Evolutionary conservation across 2,113 vertebrate genomes (phyloP).

Genomic region (Pica pica): DNA sequence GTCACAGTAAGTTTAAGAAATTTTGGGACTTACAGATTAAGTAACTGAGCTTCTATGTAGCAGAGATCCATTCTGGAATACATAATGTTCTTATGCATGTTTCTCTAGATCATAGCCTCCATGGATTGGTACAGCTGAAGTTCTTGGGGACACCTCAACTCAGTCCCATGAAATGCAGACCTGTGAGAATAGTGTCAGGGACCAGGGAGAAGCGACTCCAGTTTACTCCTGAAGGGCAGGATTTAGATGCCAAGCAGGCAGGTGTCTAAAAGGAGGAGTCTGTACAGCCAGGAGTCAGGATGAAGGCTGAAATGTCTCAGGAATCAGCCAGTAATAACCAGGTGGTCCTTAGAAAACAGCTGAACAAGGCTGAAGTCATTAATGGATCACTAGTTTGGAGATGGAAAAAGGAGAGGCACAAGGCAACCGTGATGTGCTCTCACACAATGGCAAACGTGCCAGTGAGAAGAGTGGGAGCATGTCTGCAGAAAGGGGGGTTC

Average conservation of each 20-base stretch:
- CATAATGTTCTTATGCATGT: neutral
- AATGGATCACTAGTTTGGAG: neutral
- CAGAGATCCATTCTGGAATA: neutral
- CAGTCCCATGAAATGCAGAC: neutral
- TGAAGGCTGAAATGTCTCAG: neutral
- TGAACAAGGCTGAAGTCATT: neutral
- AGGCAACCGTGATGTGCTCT: neutral
- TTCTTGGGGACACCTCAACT: neutral
- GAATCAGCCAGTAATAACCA: neutral
- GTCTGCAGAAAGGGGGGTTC: neutral
- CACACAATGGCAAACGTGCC: rapidly evolving
- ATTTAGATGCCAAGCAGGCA: neutral
- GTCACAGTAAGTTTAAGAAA: neutral
- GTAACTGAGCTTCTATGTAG: neutral
- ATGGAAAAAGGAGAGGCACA: neutral
- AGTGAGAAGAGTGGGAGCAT: neutral
- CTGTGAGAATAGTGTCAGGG: neutral
- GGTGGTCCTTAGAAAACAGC: neutral
- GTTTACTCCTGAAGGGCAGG: neutral
- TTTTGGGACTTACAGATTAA: neutral
- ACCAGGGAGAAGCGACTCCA: neutral
- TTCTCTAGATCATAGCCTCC: neutral
- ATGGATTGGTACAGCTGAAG: neutral
- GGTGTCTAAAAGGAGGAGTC: neutral
- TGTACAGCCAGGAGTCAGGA: neutral